Evolutionary conservation across 2,888 invertebrate species (phyloP).

Genomic region (Caradrina clavipalpis): DNA sequence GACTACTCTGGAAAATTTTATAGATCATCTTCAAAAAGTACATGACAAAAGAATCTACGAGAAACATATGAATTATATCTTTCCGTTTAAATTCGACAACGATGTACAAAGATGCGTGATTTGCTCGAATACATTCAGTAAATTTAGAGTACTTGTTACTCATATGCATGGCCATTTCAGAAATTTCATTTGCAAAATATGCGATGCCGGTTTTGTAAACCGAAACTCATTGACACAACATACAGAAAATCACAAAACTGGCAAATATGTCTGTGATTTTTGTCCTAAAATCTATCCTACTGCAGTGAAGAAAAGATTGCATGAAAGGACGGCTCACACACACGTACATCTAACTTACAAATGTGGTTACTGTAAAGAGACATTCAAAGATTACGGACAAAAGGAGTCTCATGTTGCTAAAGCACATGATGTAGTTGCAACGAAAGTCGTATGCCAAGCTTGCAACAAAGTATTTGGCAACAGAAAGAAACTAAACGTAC

Average conservation of each 20-base stretch:
- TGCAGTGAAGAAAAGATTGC: slow-evolving; percentile 77
- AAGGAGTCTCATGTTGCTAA: slow-evolving; percentile 66
- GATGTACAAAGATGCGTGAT: slow-evolving; percentile 55
- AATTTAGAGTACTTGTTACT: slow-evolving; percentile 56
- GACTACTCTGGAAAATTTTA: slow-evolving; percentile 56
- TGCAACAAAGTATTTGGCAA: slow-evolving; percentile 69
- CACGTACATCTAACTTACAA: slow-evolving; percentile 53
- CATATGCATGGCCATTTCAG: slow-evolving; percentile 76
- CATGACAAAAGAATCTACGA: slow-evolving; percentile 64
- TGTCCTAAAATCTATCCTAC: slow-evolving; percentile 82
- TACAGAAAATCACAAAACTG: slow-evolving; percentile 66
- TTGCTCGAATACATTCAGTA: slow-evolving; percentile 50
- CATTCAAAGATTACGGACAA: slow-evolving; percentile 68
- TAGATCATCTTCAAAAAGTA: slow-evolving; percentile 56
- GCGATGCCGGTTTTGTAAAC: slow-evolving; percentile 70
- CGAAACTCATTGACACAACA: slow-evolving; percentile 61
- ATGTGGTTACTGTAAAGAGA: slow-evolving; percentile 72
- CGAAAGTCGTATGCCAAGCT: slow-evolving; percentile 65
- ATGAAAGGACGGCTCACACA: slow-evolving; percentile 72
- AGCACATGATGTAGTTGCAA: slow-evolving; percentile 63
- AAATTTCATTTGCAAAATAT: slow-evolving; percentile 71
- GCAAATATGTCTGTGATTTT: slow-evolving; percentile 71
- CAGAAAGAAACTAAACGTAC: slow-evolving; percentile 61
- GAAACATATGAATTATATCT: slow-evolving; percentile 69
- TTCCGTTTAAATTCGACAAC: slow-evolving; percentile 73